Conservation (phyloP, 2,888 invertebrate species). For the Spodoptera littoralis region DNA sequence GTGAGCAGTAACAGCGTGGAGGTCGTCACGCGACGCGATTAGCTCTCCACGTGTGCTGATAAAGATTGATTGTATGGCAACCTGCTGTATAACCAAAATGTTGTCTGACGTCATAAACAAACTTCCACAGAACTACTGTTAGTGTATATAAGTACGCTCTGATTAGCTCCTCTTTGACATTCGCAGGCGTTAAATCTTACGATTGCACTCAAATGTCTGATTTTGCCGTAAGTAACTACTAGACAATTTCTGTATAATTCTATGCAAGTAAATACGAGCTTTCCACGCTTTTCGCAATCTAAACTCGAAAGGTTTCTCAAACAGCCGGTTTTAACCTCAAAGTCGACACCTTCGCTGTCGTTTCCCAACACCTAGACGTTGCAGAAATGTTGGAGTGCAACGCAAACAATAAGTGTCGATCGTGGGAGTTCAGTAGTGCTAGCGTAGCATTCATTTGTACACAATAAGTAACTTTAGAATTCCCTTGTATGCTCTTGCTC, state of each 20-base stretch:
- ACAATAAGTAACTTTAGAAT: slow-evolving; percentile 77
- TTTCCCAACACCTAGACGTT: slow-evolving; percentile 83
- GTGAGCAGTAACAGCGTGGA: slow-evolving; percentile 36
- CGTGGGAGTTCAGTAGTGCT: slow-evolving; percentile 80
- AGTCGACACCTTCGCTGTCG: slow-evolving; percentile 71
- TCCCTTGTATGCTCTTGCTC: slow-evolving; percentile 71
- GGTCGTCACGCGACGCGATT: slow-evolving; percentile 67
- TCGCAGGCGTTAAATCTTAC: slow-evolving; percentile 9
- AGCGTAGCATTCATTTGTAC: slow-evolving; percentile 69
- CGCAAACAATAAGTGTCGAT: slow-evolving; percentile 82
- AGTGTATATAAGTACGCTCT: neutral
- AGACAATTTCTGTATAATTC: slow-evolving; percentile 63
- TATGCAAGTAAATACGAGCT: slow-evolving; percentile 71
- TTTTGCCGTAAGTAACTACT: slow-evolving; percentile 29
- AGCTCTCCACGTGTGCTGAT: slow-evolving; percentile 76
- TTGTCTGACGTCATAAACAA: slow-evolving; percentile 55
- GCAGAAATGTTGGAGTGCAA: slow-evolving; percentile 85
- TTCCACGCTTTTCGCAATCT: slow-evolving; percentile 85
- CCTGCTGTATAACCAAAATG: slow-evolving; percentile 56
- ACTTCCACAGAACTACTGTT: slow-evolving; percentile 31
- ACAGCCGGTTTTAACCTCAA: slow-evolving; percentile 81
- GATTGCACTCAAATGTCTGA: slow-evolving; percentile 53
- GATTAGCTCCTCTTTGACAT: neutral
- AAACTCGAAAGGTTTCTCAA: slow-evolving; percentile 83
- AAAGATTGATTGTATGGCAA: slow-evolving; percentile 65